Evolutionary conservation across 1,140 invertebrate species (phyloP).

Genomic region (Rhopalosiphum maidis): DNA sequence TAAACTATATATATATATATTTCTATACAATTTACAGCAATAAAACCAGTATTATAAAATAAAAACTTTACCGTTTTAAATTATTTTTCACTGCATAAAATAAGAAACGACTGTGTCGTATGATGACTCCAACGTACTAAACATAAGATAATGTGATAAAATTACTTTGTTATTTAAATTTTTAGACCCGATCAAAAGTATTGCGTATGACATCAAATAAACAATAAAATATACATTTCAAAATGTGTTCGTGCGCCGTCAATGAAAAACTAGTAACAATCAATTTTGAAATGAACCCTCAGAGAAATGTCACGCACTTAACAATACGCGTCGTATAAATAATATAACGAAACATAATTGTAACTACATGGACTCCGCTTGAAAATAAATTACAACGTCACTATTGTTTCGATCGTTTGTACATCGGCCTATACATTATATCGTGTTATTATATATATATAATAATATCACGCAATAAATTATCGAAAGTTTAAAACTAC

Average conservation of each 20-base stretch:
- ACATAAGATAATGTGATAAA: background rate
- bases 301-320: background rate
- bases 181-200: background rate
- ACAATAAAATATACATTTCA: background rate
- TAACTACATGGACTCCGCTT: background rate
- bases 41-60: background rate
- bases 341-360: background rate
- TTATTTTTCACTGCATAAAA: background rate
- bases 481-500: constrained; percentile 9
- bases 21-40: background rate
- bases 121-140: background rate
- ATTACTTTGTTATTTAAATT: background rate
- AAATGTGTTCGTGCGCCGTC: background rate
- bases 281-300: background rate
- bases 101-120: background rate
- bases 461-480: background rate
- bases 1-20: background rate
- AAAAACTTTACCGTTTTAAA: background rate
- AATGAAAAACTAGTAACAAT: background rate
- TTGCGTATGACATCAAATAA: background rate
- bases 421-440: background rate
- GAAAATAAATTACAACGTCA: constrained; percentile 34
- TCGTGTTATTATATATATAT: background rate
- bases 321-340: background rate
- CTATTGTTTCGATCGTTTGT: background rate